Base-by-base conservation (phyloP, 1,140 invertebrate genomes). In the Diorhabda sublineata region DNA sequence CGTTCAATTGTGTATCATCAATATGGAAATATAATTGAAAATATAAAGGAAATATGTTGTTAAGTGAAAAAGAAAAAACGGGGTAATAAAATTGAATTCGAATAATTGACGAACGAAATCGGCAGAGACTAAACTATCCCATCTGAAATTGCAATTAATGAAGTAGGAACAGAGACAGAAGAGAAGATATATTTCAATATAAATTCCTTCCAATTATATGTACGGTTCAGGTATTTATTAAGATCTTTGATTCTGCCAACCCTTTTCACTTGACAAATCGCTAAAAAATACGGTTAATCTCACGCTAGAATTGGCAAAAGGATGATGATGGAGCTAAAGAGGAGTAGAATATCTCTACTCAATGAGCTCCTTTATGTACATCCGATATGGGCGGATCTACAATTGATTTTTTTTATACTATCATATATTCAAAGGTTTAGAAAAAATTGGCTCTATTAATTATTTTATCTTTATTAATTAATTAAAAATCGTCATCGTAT, bases 101-200 rank as follows among this genome's bases (percentile, higher is more conserved):
- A 26, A 26, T 26, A 26, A 26, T 26, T 26, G 26, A 26, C 26
- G 26, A 26, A 26, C 26, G 26, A 26, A 26, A 26, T 42, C 7
- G 64, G 42, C 47, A 57, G 26, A 8, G 11, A 65, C 47, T 43
- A 26, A 43, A 45, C 9, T 11, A 45, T 26, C 62, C 58, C n/a
- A 67, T 67, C 65, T 67, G 65, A 60, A 67, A 58, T 67, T 67
- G 65, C 65, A 67, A 67, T 67, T 67, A 67, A 67, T 67, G 65
- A 45, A 60, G 65, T 67, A 26, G 26, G 26, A 67, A 57, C 41
- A 65, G 5, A 45, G 64, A 3, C 47, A 52, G 47, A 52, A 26
- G 47, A 65, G 64, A 57, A 65, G 26, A 26, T 26, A 26, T 65
- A 67, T 67, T 67, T 47, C 65, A 67, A 67, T 67, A 67, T 67